These are phyloP conservation scores for Lithobates pipiens DNA, from an alignment of 2,797 vertebrate genomes.

Conservation along the genomic window DNA sequence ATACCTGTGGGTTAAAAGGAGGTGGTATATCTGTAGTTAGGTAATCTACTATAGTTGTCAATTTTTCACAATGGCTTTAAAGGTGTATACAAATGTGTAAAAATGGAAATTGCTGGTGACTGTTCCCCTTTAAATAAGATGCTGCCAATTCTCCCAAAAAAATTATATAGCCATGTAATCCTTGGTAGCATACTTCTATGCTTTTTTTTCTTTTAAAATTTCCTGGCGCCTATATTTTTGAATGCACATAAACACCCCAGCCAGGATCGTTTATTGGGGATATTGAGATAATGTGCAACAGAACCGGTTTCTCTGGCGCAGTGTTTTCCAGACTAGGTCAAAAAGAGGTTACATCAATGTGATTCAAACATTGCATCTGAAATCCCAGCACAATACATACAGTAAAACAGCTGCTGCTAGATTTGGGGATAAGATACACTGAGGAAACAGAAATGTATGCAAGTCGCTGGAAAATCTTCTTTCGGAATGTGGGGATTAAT, in stretches of 20 bases:
- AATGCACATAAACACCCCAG: constrained; percentile 37
- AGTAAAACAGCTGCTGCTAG: constrained; percentile 55
- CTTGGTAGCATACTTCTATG: not conserved
- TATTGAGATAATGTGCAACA: constrained; percentile 45
- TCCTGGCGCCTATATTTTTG: constrained; percentile 44
- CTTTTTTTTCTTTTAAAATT: constrained; percentile 20
- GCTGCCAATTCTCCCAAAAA: not conserved
- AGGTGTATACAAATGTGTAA: too few relatives aligned
- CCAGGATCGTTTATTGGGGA: constrained; percentile 44
- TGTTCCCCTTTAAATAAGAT: too few relatives aligned
- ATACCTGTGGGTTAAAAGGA: too few relatives aligned
- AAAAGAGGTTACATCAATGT: constrained; percentile 46
- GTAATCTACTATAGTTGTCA: too few relatives aligned
- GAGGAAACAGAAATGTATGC: constrained; percentile 41
- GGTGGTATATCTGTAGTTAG: too few relatives aligned
- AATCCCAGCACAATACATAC: constrained; percentile 51
- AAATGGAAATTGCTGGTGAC: too few relatives aligned
- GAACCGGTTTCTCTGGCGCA: constrained; percentile 30
- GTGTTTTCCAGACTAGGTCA: constrained; percentile 46
- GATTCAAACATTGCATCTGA: constrained; percentile 47
- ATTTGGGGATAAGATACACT: constrained; percentile 44
- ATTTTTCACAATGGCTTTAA: too few relatives aligned
- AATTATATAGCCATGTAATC: not conserved
- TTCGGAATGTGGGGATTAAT: constrained; percentile 40
- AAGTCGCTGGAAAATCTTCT: constrained; percentile 45